A percentile compares a stretch with the other conserved stretches of the same genome.
phyloP scores from a whole-genome alignment of 2,797 vertebrate genomes.

The Setipinna tenuifilis region DNA sequence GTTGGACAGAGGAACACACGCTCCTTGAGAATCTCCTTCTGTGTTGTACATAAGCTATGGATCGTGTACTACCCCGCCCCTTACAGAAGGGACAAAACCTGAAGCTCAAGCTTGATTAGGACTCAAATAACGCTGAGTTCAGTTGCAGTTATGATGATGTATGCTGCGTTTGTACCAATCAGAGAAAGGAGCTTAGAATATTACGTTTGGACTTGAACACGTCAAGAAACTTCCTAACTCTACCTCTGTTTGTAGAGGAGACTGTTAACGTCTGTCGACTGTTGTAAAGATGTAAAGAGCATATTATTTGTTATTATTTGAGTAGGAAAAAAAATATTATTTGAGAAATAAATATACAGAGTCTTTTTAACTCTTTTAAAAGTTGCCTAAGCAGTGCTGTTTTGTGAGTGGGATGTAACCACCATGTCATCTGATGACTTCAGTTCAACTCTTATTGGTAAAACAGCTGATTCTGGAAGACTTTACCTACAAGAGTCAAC shows the following conservation, averaged over 20 bases:
- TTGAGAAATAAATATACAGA: background rate
- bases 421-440: background rate
- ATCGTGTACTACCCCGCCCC: background rate
- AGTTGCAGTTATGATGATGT: background rate
- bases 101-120: background rate
- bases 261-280: background rate
- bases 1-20: background rate
- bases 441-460: background rate
- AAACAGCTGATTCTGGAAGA: background rate
- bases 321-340: background rate
- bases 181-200: background rate
- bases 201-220: background rate
- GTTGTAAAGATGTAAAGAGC: constrained; percentile 18
- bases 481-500: background rate
- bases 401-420: background rate
- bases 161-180: background rate
- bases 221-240: background rate
- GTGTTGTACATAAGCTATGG: background rate
- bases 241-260: constrained; percentile 3
- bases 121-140: background rate
- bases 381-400: background rate
- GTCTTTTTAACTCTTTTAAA: background rate
- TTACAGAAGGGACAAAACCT: background rate
- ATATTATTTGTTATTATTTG: background rate
- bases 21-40: background rate